Percentiles rank a stretch among this genome's conserved stretches.
These are phyloP conservation scores for Clostera curtula DNA, from an alignment of 2,888 invertebrate species.

Conservation along the genomic window DNA sequence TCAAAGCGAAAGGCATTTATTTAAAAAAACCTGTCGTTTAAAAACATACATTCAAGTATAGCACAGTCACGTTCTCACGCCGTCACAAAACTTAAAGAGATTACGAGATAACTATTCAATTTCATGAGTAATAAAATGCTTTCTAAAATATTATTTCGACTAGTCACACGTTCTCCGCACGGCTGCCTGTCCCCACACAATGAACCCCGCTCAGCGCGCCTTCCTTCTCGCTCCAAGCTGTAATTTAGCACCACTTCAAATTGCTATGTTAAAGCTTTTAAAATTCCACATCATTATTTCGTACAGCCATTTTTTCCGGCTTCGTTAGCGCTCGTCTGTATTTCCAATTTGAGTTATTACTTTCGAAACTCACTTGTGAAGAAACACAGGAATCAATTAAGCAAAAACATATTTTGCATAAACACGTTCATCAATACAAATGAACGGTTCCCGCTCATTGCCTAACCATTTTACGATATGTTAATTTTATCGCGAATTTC, in stretches of 20 bases:
- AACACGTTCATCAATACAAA: constrained; percentile 20
- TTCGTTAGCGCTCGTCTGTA: constrained; percentile 5
- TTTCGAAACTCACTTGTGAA: constrained; percentile 19
- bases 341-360: constrained; percentile 14
- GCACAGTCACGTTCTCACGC: too few species aligned
- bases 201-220: constrained; percentile 23
- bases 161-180: constrained; percentile 12
- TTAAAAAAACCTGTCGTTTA: too few species aligned
- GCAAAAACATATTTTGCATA: constrained; percentile 13
- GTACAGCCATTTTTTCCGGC: constrained; percentile 5
- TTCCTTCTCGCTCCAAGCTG: constrained; percentile 34
- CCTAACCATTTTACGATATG: constrained; percentile 13
- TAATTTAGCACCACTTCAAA: constrained; percentile 27
- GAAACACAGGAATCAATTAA: constrained; percentile 16
- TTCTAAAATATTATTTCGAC: too few species aligned
- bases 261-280: constrained; percentile 26
- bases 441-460: constrained; percentile 11
- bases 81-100: too few species aligned
- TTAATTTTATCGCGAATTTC: constrained; percentile 14
- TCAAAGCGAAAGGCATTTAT: too few species aligned
- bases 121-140: too few species aligned
- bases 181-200: constrained; percentile 6
- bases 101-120: too few species aligned
- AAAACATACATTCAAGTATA: too few species aligned
- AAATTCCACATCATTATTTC: constrained; percentile 19